Evolutionary conservation across 2,113 vertebrate genomes (phyloP), one percentile per base, ranked within the genome.

Genomic region (Pachycephala philippinensis): DNA sequence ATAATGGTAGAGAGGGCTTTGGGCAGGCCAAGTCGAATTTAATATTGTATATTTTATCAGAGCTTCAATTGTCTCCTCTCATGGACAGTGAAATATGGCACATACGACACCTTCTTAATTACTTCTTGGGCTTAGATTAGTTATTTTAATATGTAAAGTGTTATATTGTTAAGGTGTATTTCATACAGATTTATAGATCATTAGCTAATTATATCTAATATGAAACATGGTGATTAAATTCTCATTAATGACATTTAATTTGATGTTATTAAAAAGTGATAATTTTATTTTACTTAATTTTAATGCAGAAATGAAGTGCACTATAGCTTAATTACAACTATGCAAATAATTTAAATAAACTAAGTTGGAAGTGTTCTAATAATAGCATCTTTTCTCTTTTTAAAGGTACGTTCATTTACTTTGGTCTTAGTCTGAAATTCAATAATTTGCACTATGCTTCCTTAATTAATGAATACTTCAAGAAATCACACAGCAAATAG

Each of bases 141-240:
- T 65, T 92, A 90, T 91, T 93, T 93, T 95, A 95, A 92, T 94
- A 84, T 53, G 49, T 81, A 93, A 95, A 95, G 66, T 92, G 63
- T 89, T 92, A 84, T 74, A 94, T 63, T 94, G 93, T 85, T 78
- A 96, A 84, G 31, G 95, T 97, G 61, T 53, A 71, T 89, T 95
- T 97, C 50, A 90, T 87, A 95, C 26, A 82, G 79, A 96, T 97
- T 97, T 97, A 96, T 74, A 95, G 53, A 91, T 93, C 83, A 96
- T 95, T 97, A 98, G 53, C 30, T 97, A 97, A 98, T 97, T 97
- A 94, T 90, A 95, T 47, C 31, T 95, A 96, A 95, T 95, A 88
- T 92, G 79, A 97, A 97, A 93, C 52, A 91, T 15, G 6, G 39
- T 87, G 69, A 84, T 94, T 97, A 96, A 96, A 87, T 91, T 94